Evolutionary conservation across 2,797 vertebrate species (phyloP).

Genomic region (Girardinus metallicus): DNA sequence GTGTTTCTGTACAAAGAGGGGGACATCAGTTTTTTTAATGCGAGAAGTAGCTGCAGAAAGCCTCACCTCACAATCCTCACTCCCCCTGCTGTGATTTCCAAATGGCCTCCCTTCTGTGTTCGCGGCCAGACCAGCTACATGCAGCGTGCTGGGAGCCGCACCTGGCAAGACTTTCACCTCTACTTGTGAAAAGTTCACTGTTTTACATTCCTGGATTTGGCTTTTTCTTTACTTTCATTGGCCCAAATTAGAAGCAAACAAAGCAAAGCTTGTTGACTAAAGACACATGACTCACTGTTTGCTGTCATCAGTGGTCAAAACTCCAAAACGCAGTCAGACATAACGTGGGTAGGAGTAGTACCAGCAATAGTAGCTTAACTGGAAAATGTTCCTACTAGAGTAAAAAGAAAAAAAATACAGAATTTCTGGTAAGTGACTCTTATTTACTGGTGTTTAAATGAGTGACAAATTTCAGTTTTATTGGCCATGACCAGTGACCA

Average conservation of each 20-base stretch:
- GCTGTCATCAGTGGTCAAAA: neutral
- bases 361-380: neutral
- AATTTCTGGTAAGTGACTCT: neutral
- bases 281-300: constrained; percentile 18
- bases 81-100: constrained; percentile 61
- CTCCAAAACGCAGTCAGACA: constrained; percentile 4
- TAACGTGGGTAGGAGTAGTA: neutral
- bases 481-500: neutral
- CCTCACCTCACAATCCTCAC: constrained; percentile 54
- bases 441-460: neutral
- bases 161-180: constrained; percentile 32
- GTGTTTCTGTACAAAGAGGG: constrained; percentile 63
- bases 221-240: constrained; percentile 15
- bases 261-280: neutral
- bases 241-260: constrained; percentile 19
- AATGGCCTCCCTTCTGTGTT: constrained; percentile 70
- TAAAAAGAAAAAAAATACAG: neutral
- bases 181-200: constrained; percentile 23
- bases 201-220: constrained; percentile 14
- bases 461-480: neutral
- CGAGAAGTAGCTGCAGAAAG: constrained; percentile 56
- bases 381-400: neutral
- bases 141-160: constrained; percentile 31
- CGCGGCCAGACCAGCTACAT: constrained; percentile 29
- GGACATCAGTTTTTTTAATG: constrained; percentile 62